A percentile compares a stretch with the other conserved stretches of the same genome.
These are phyloP conservation scores for Epirrita christyi DNA, from an alignment of 2,888 invertebrate genomes.

Conservation along the genomic window DNA sequence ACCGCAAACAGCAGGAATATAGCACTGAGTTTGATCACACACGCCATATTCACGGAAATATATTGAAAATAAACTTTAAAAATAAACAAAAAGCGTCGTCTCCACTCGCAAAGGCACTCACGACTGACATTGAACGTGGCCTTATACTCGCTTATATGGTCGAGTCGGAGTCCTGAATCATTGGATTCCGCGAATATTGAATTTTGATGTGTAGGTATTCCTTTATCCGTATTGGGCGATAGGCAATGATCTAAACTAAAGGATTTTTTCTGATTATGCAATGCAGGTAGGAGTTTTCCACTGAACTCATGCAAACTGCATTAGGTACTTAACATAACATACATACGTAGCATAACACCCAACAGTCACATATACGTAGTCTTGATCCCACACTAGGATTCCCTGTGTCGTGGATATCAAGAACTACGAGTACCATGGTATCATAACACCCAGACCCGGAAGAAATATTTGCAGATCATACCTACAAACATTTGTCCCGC, in stretches of 20 bases:
- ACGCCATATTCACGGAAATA: conserved; percentile 62
- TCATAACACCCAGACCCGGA: too few relatives aligned
- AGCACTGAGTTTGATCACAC: conserved; percentile 78
- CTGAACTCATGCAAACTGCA: neutral
- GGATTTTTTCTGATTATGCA: neutral
- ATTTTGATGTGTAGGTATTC: conserved; percentile 21
- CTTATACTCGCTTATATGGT: conserved; percentile 71
- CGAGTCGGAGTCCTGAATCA: conserved; percentile 59
- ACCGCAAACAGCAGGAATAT: conserved; percentile 69
- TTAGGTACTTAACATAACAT: too few relatives aligned
- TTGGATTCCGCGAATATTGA: conserved; percentile 54
- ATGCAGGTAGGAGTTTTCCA: neutral
- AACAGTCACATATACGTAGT: too few relatives aligned
- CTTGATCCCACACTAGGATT: too few relatives aligned
- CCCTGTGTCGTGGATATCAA: too few relatives aligned
- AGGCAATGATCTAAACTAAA: conserved; percentile 2
- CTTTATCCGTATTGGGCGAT: conserved; percentile 11
- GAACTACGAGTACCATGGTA: too few relatives aligned
- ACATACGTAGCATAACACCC: too few relatives aligned
- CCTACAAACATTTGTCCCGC: too few relatives aligned
- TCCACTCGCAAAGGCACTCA: conserved; percentile 57
- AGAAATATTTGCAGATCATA: too few relatives aligned
- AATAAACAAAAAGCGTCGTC: conserved; percentile 53
- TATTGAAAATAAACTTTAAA: conserved; percentile 49
- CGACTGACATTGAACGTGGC: conserved; percentile 76